A percentile compares a stretch with the other conserved stretches of the same genome.
Conservation (phyloP, 2,797 vertebrate genomes). For the Masticophis lateralis region DNA sequence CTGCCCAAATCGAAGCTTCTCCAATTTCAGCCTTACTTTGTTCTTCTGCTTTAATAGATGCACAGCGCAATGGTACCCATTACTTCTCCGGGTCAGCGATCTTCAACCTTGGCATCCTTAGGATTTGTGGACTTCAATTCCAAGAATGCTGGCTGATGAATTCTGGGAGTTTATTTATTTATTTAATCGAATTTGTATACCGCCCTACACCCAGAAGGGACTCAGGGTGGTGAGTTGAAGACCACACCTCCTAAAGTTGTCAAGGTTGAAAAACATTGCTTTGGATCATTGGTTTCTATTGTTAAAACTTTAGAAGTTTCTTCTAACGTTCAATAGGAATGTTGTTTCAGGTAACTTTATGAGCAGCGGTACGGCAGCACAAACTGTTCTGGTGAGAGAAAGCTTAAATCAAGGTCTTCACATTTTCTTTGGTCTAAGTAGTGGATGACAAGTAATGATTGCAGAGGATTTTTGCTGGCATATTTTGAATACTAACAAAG, state of each 20-base stretch:
- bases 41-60: background rate
- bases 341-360: background rate
- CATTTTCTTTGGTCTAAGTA: fast-evolving
- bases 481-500: background rate
- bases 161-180: background rate
- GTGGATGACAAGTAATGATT: background rate
- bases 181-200: too few relatives aligned
- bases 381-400: background rate
- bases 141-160: background rate
- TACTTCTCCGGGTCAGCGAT: background rate
- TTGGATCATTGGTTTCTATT: background rate
- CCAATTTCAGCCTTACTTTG: background rate
- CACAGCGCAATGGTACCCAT: background rate
- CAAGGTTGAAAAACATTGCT: background rate
- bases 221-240: background rate
- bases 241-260: background rate
- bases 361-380: background rate
- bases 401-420: background rate
- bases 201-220: too few relatives aligned
- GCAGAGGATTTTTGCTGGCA: fast-evolving
- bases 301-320: background rate
- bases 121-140: background rate
- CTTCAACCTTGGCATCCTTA: background rate
- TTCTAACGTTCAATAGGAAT: background rate
- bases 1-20: background rate